Evolutionary conservation across 2,113 vertebrate genomes (phyloP).

Genomic region (Rhabdomys dilectus): DNA sequence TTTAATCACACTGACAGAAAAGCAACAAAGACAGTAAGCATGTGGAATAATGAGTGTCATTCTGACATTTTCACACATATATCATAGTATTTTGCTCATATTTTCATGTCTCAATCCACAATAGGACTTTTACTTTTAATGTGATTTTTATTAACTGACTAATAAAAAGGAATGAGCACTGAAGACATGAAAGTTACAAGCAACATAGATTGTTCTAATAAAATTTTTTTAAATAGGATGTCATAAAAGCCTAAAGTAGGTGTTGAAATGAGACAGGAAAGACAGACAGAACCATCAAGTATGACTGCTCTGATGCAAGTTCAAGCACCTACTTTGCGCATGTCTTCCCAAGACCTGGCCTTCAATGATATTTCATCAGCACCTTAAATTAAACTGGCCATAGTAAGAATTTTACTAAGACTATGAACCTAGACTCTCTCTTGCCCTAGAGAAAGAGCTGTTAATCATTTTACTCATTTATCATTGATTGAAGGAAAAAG

Average conservation of each 20-base stretch:
- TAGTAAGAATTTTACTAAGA: not conserved
- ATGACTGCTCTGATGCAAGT: not conserved
- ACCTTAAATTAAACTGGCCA: not conserved
- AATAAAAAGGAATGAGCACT: not conserved
- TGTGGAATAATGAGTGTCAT: not conserved
- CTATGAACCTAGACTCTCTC: not conserved
- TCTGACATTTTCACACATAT: not conserved
- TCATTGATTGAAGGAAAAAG: conserved; percentile 1
- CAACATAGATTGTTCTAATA: not conserved
- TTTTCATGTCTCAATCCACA: not conserved
- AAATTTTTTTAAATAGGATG: not conserved
- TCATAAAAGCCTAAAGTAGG: not conserved
- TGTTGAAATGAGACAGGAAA: not conserved
- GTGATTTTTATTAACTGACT: conserved; percentile 29
- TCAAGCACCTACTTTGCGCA: fast-evolving
- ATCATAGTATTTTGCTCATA: not conserved
- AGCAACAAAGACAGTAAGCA: not conserved
- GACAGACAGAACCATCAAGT: not conserved
- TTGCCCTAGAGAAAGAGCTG: not conserved
- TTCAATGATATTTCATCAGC: not conserved
- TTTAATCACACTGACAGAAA: not conserved
- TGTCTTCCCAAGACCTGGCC: not conserved
- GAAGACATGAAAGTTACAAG: not conserved
- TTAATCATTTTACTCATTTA: not conserved
- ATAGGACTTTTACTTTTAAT: not conserved